phyloP scores from a whole-genome alignment of 2,113 vertebrate genomes.

The Phyllopteryx taeniolatus region DNA sequence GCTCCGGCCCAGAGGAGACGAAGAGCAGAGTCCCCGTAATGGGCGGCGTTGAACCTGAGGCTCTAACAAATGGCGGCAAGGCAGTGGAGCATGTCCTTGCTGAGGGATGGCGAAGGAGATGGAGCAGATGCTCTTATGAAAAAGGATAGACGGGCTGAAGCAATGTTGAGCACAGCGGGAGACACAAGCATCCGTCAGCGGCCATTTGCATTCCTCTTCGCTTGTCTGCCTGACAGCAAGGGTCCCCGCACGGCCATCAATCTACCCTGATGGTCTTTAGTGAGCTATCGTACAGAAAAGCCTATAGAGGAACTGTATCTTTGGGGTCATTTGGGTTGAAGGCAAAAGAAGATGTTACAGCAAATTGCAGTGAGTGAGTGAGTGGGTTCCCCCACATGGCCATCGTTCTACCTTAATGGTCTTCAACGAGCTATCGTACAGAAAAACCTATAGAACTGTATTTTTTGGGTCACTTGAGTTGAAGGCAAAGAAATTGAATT shows the following conservation, averaged over 20 bases:
- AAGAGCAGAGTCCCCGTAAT: not conserved
- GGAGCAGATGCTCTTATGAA: not conserved
- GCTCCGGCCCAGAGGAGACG: constrained; percentile 17
- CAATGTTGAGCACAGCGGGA: constrained; percentile 9
- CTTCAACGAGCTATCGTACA: too few relatives aligned
- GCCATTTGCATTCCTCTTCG: not conserved
- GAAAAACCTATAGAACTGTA: too few relatives aligned
- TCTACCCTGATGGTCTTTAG: not conserved
- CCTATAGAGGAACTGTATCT: not conserved
- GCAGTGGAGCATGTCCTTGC: constrained; percentile 1
- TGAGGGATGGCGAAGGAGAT: not conserved
- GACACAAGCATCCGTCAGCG: not conserved
- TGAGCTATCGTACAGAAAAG: not conserved
- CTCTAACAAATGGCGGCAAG: constrained; percentile 28
- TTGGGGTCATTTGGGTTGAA: not conserved
- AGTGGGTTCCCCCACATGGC: too few relatives aligned
- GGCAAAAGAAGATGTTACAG: too few relatives aligned
- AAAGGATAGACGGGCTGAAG: not conserved
- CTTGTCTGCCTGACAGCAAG: not conserved
- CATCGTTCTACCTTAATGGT: too few relatives aligned
- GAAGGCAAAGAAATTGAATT: not conserved
- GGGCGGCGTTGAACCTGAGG: constrained; percentile 3
- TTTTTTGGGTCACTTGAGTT: too few relatives aligned
- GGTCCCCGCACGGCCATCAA: not conserved
- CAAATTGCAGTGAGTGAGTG: too few relatives aligned